phyloP scores from a whole-genome alignment of 1,140 invertebrate species.

The Zaprionus tsacasi region DNA sequence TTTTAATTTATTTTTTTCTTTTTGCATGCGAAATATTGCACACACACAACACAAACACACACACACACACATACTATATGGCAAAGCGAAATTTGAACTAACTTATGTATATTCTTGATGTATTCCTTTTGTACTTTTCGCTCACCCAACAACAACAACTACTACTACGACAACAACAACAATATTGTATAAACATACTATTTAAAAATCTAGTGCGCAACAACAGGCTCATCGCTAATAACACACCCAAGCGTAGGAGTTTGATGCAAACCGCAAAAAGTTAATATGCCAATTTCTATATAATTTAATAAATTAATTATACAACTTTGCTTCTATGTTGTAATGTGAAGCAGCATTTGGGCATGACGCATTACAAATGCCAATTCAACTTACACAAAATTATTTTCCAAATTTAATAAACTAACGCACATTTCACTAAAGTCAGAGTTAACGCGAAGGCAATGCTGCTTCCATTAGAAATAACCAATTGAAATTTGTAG shows the following conservation, averaged over 20 bases:
- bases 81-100: constrained; percentile 53
- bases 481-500: background rate
- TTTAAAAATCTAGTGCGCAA: constrained; percentile 67
- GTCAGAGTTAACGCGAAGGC: constrained; percentile 11
- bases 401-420: constrained; percentile 37
- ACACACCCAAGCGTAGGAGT: constrained; percentile 76
- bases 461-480: constrained; percentile 72
- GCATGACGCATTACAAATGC: constrained; percentile 20
- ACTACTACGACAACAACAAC: constrained; percentile 50
- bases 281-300: constrained; percentile 79
- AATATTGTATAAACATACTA: constrained; percentile 51
- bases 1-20: constrained; percentile 58
- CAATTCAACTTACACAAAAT: constrained; percentile 11
- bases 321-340: constrained; percentile 46
- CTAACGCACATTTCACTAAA: constrained; percentile 20
- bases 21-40: constrained; percentile 59
- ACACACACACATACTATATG: constrained; percentile 42
- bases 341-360: constrained; percentile 71
- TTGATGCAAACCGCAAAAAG: constrained; percentile 78
- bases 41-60: constrained; percentile 13
- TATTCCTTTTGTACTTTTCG: constrained; percentile 68
- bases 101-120: constrained; percentile 75
- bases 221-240: constrained; percentile 78
- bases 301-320: constrained; percentile 13
- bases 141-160: constrained; percentile 56